Percentiles rank a stretch among this genome's conserved stretches.
These are phyloP conservation scores for Pemphigus obesinymphae DNA, from an alignment of 1,140 invertebrate genomes.

Conservation along the genomic window DNA sequence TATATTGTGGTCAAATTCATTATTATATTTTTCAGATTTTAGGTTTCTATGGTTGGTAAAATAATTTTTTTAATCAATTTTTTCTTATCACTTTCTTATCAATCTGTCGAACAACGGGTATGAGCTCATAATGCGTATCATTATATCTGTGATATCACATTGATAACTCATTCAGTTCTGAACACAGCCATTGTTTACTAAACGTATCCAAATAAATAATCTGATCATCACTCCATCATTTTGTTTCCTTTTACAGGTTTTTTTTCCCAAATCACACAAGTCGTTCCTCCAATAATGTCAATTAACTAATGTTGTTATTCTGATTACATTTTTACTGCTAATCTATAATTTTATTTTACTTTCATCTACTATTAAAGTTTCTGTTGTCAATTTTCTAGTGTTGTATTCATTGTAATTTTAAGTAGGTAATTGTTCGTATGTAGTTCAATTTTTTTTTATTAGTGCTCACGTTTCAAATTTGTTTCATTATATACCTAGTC, in stretches of 20 bases:
- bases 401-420: background rate
- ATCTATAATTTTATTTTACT: background rate
- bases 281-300: slow-evolving; percentile 17
- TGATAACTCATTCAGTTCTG: background rate
- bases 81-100: too few species aligned
- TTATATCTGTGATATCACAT: too few species aligned
- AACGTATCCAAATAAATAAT: slow-evolving; percentile 31
- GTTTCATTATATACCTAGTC: background rate
- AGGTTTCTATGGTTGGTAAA: too few species aligned
- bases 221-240: slow-evolving; percentile 31
- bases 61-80: too few species aligned
- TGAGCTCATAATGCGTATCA: too few species aligned
- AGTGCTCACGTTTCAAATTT: slow-evolving; percentile 3
- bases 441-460: background rate
- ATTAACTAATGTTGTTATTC: slow-evolving; percentile 11
- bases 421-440: background rate
- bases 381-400: background rate
- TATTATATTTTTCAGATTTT: too few species aligned
- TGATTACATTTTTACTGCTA: slow-evolving; percentile 11
- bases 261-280: slow-evolving; percentile 18
- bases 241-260: background rate
- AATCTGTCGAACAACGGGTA: too few species aligned
- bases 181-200: slow-evolving; percentile 19
- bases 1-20: too few species aligned
- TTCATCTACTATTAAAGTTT: background rate